These are phyloP conservation scores for Tenthredo amoena DNA, from an alignment of 2,888 invertebrate genomes.

Conservation along the genomic window DNA sequence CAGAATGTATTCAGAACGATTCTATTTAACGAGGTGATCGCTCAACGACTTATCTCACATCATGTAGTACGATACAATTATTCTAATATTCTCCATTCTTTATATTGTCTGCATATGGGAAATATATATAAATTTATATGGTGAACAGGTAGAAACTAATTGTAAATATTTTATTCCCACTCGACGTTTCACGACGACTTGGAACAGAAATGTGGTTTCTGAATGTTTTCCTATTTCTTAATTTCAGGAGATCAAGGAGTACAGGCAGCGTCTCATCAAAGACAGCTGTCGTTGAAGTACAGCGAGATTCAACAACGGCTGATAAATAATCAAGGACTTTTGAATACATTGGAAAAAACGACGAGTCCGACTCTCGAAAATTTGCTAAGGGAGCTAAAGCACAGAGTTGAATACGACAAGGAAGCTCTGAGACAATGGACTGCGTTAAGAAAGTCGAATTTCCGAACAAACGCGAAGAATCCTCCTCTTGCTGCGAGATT, in stretches of 20 bases:
- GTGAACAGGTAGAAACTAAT: background rate
- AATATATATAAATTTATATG: background rate
- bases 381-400: conserved; percentile 86
- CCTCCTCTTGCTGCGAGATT: conserved; percentile 82
- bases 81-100: background rate
- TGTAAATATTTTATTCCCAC: background rate
- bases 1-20: background rate
- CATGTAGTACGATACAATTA: background rate
- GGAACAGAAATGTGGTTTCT: background rate
- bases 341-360: conserved; percentile 89
- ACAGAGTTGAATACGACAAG: conserved; percentile 94
- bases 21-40: background rate
- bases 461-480: conserved; percentile 65
- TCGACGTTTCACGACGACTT: background rate
- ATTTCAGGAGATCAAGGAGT: conserved; percentile 70
- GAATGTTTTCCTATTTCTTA: background rate
- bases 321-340: conserved; percentile 94
- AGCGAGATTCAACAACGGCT: conserved; percentile 93
- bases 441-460: conserved; percentile 78
- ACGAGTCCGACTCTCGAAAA: conserved; percentile 85
- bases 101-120: background rate
- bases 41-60: background rate
- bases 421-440: conserved; percentile 88
- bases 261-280: conserved; percentile 88
- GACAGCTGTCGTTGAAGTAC: conserved; percentile 90